Conservation (phyloP, 2,888 invertebrate genomes). For the Sthenelais limicola region DNA sequence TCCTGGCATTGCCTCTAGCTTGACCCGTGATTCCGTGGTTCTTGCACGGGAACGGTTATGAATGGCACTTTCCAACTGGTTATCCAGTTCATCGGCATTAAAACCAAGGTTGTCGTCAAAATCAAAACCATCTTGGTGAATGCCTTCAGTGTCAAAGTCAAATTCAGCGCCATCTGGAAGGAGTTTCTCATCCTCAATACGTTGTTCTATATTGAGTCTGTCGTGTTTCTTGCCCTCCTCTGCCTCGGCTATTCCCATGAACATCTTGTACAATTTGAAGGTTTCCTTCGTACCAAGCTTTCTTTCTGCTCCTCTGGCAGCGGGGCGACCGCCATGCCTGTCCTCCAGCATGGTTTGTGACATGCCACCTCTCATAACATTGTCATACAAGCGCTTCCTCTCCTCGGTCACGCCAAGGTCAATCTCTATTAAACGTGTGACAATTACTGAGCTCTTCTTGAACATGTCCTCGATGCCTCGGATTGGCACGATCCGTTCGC, state of each 20-base stretch:
- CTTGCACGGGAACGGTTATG: too few species aligned
- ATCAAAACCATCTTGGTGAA: conserved; percentile 28
- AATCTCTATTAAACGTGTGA: conserved; percentile 69
- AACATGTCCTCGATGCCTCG: conserved; percentile 69
- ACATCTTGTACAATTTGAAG: conserved; percentile 67
- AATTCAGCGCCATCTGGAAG: conserved; percentile 33
- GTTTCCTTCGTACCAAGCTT: conserved; percentile 66
- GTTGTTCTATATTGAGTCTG: conserved; percentile 26
- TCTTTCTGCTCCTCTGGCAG: conserved; percentile 15
- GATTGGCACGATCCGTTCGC: conserved; percentile 68
- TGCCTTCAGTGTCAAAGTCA: conserved; percentile 33
- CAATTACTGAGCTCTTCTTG: conserved; percentile 70
- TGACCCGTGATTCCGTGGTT: neutral
- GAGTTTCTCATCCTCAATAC: conserved; percentile 30
- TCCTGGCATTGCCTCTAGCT: conserved; percentile 34
- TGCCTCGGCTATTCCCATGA: conserved; percentile 67
- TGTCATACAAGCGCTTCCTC: conserved; percentile 63
- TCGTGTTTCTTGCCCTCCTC: conserved; percentile 53
- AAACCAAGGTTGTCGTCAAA: conserved; percentile 23
- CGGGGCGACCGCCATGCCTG: conserved; percentile 9
- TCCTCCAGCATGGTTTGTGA: neutral
- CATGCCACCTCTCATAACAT: conserved; percentile 55
- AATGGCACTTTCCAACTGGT: conserved; percentile 12
- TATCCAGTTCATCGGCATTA: conserved; percentile 28
- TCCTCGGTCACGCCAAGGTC: conserved; percentile 68